These are phyloP conservation scores for Leptopilina boulardi DNA, from an alignment of 1,140 invertebrate genomes.

Conservation along the genomic window DNA sequence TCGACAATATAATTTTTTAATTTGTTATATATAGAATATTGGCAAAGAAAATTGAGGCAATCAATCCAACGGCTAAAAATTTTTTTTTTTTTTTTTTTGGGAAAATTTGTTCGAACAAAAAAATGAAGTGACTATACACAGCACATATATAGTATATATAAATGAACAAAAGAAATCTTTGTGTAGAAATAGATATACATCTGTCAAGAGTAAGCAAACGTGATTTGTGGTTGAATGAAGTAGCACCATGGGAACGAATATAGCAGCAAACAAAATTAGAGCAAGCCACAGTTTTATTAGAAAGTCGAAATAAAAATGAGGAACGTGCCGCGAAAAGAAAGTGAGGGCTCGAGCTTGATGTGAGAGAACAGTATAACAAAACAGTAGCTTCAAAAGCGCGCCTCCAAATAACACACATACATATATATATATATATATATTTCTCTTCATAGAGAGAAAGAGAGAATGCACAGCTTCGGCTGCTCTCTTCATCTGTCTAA, in stretches of 20 bases:
- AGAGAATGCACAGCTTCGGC: neutral
- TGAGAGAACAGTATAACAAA: neutral
- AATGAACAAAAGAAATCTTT: neutral
- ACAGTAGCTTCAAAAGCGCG: slow-evolving; percentile 20
- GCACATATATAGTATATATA: slow-evolving; percentile 33
- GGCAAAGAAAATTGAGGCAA: neutral
- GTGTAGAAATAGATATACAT: slow-evolving; percentile 32
- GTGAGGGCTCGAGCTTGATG: slow-evolving; percentile 7
- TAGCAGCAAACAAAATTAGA: slow-evolving; percentile 62
- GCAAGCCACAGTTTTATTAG: slow-evolving; percentile 61
- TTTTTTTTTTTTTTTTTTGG: slow-evolving; percentile 42
- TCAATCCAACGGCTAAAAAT: slow-evolving; percentile 38
- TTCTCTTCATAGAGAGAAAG: neutral
- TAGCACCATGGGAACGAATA: slow-evolving; percentile 45
- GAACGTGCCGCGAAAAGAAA: slow-evolving; percentile 61
- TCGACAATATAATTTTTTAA: no score
- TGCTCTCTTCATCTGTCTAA: neutral
- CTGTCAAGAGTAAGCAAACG: slow-evolving; percentile 43
- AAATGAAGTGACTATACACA: neutral
- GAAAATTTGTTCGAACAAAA: slow-evolving; percentile 40
- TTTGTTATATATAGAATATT: no score
- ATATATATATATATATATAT: neutral
- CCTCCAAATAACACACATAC: neutral
- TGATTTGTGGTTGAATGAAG: slow-evolving; percentile 57
- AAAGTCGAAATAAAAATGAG: slow-evolving; percentile 67